Percentiles rank a stretch among this genome's conserved stretches.
phyloP scores from a whole-genome alignment of 1,140 invertebrate genomes.

The Brachionus rotundiformis region DNA sequence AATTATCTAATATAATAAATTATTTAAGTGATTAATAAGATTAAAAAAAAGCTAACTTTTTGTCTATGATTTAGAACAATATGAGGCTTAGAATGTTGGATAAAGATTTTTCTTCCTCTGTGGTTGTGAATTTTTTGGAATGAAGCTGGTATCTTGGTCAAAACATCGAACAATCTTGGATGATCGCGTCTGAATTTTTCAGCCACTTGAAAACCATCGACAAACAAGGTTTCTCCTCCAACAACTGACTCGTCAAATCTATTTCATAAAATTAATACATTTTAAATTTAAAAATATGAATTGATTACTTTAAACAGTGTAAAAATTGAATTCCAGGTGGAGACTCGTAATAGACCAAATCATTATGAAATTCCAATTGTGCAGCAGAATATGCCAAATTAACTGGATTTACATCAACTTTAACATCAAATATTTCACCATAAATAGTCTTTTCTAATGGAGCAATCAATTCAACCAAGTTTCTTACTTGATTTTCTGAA shows the following conservation, averaged over 20 bases:
- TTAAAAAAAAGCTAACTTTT: no score
- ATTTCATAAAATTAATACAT: neutral
- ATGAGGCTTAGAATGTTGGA: slow-evolving; percentile 58
- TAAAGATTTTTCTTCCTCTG: slow-evolving; percentile 56
- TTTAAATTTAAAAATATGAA: neutral
- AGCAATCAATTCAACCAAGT: slow-evolving; percentile 31
- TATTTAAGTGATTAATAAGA: no score
- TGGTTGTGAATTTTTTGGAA: slow-evolving; percentile 57
- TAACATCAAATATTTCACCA: slow-evolving; percentile 55
- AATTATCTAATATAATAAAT: slow-evolving; percentile 55
- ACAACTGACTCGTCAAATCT: slow-evolving; percentile 59
- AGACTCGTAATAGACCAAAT: slow-evolving; percentile 61
- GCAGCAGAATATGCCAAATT: slow-evolving; percentile 59
- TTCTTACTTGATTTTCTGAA: slow-evolving; percentile 19
- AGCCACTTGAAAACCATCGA: slow-evolving; percentile 59
- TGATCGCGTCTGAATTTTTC: slow-evolving; percentile 56
- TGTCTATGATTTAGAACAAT: slow-evolving; percentile 57
- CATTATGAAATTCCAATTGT: slow-evolving; percentile 58
- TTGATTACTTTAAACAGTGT: slow-evolving; percentile 57
- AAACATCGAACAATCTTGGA: slow-evolving; percentile 56
- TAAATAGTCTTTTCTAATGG: slow-evolving; percentile 27
- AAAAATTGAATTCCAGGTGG: slow-evolving; percentile 62
- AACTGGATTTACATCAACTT: slow-evolving; percentile 56
- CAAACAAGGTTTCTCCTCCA: slow-evolving; percentile 58
- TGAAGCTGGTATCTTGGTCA: slow-evolving; percentile 58